Base-by-base conservation (phyloP, 2,113 vertebrate genomes). In the Cottus gobio region DNA sequence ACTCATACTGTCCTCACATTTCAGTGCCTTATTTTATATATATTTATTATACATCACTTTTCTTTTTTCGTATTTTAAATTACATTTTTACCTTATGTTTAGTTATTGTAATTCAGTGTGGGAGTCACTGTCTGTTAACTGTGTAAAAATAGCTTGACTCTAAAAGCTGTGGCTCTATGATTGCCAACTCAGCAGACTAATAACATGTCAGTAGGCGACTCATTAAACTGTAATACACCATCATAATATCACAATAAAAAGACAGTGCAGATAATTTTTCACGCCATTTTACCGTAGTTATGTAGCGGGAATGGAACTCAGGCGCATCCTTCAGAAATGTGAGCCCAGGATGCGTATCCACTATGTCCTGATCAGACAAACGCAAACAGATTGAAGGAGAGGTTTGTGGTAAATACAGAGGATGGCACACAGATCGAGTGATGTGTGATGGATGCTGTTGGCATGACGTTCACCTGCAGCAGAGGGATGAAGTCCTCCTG, bases 251-350 rank as follows among this genome's bases (percentile, higher is more conserved):
- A 16, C 22, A 48, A 9, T 1, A 50, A n/a, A 10, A 61, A 22
- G 13, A 50, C 31, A 1, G 22, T 7, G 36, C 18, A 44, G 20
- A 6, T 44, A 0, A 30, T 48, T 66, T 31, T 31, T 67, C 4
- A n/a, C 22, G 63, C 0, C 5, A 20, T 71, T 85, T 42, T 96
- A 99, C 98, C 92, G 98, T 99, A 1, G 97, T 99, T 78, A 99
- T 99, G 58, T 99, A 99, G 50, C 98, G 97, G 77, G 98, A 99
- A 93, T 99, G 98, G 91, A 99, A 99, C 94, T 99, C 98, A 0
- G 98, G 98, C 63, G 98, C 98, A 67, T 99, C 98, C 94, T 99
- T 99, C 80, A 99, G 92, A 95, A 99, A 99, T 3, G 97, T 99
- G 89, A 99, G 95, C 5, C 98, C 98, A 77, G 97, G 97, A 80